phyloP scores from a whole-genome alignment of 2,113 vertebrate species.

The Carollia perspicillata region DNA sequence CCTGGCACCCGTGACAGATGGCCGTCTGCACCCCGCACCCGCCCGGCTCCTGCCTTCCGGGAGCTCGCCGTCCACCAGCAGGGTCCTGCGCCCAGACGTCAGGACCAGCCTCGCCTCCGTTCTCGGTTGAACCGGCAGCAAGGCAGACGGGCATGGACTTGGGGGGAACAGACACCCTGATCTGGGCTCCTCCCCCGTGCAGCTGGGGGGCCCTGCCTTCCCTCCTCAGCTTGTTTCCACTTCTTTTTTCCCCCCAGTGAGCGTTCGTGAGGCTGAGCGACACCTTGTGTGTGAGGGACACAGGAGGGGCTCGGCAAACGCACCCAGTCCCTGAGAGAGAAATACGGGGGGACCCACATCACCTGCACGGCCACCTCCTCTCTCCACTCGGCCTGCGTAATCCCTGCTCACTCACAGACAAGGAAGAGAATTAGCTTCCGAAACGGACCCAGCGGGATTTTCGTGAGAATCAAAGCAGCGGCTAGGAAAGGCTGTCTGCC shows the following conservation, averaged over 20 bases:
- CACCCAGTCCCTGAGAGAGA: no score
- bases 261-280: background rate
- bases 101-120: background rate
- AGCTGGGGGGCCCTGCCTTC: no score
- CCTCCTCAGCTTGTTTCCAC: rapidly evolving
- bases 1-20: rapidly evolving
- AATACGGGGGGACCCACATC: no score
- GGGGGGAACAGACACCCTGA: background rate
- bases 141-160: no score
- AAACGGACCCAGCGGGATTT: background rate
- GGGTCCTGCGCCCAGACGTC: background rate
- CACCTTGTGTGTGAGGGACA: background rate
- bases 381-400: background rate
- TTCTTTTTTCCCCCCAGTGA: background rate
- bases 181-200: background rate
- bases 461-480: background rate
- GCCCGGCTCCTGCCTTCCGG: background rate
- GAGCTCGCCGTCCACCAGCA: rapidly evolving
- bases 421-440: background rate
- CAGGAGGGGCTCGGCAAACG: background rate
- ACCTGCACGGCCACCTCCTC: background rate
- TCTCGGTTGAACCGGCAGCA: background rate
- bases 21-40: background rate
- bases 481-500: background rate
- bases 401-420: no score